These are phyloP conservation scores for Poeciliopsis infans DNA, from an alignment of 2,797 vertebrate species.

Conservation along the genomic window DNA sequence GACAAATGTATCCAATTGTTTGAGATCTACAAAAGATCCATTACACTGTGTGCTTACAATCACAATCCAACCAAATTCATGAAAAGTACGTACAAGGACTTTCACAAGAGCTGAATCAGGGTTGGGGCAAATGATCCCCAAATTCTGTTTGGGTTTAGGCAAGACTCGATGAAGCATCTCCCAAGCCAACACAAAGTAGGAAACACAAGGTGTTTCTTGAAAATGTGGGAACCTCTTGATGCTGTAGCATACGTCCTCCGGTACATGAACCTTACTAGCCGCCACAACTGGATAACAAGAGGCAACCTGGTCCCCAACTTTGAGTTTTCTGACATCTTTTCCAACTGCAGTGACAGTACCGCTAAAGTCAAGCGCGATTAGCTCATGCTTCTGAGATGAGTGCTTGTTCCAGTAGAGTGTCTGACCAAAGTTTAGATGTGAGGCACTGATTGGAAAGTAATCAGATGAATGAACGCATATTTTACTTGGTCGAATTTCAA, in stretches of 20 bases:
- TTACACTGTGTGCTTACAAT: conserved; percentile 44
- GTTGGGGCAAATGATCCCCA: conserved; percentile 71
- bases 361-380: conserved; percentile 82
- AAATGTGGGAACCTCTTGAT: conserved; percentile 79
- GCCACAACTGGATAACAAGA: conserved; percentile 83
- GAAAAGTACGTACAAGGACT: conserved; percentile 63
- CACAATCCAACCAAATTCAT: conserved; percentile 74
- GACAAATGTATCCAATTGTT: conserved; percentile 71
- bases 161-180: conserved; percentile 79
- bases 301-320: conserved; percentile 82
- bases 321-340: conserved; percentile 75
- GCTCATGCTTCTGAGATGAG: conserved; percentile 73
- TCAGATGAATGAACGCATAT: conserved; percentile 85
- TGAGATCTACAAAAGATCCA: conserved; percentile 43
- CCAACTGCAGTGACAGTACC: conserved; percentile 80
- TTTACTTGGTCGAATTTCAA: conserved; percentile 78
- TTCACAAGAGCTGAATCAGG: conserved; percentile 71
- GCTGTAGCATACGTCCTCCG: conserved; percentile 81
- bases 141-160: conserved; percentile 68
- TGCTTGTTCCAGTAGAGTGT: conserved; percentile 84
- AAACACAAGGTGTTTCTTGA: conserved; percentile 81
- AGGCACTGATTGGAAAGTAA: conserved; percentile 82
- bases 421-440: conserved; percentile 77
- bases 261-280: conserved; percentile 75
- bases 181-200: conserved; percentile 85